phyloP scores from a whole-genome alignment of 1,140 invertebrate species.

The Eupeodes corollae region DNA sequence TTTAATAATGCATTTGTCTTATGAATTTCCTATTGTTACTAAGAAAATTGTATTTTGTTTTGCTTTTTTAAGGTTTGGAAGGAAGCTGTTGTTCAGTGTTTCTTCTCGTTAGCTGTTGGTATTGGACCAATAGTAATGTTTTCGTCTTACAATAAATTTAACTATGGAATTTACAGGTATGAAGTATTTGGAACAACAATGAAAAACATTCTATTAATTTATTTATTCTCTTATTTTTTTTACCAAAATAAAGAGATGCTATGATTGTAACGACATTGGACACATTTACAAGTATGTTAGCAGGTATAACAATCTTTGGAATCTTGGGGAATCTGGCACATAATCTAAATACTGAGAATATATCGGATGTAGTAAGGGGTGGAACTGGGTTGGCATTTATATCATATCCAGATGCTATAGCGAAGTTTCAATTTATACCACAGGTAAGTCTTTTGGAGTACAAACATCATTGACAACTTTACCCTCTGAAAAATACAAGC shows the following conservation, averaged over 20 bases:
- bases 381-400: constrained; percentile 67
- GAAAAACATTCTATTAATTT: constrained; percentile 9
- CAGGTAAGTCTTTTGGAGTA: constrained; percentile 50
- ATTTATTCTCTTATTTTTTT: constrained; percentile 21
- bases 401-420: constrained; percentile 74
- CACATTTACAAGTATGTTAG: constrained; percentile 57
- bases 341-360: constrained; percentile 40
- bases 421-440: constrained; percentile 58
- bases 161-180: constrained; percentile 72
- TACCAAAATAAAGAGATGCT: constrained; percentile 44
- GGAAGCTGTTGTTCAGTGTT: constrained; percentile 61
- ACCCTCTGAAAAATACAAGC: too few relatives aligned
- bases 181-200: background rate
- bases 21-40: background rate
- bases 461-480: too few relatives aligned
- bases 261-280: constrained; percentile 53
- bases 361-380: constrained; percentile 43
- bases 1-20: background rate
- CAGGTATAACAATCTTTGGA: constrained; percentile 64
- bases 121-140: constrained; percentile 64
- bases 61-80: constrained; percentile 52
- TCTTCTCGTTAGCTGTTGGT: constrained; percentile 64
- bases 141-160: constrained; percentile 67
- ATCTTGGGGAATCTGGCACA: constrained; percentile 54
- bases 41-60: too few relatives aligned